phyloP scores from a whole-genome alignment of 2,113 vertebrate species.

The Manacus vitellinus region DNA sequence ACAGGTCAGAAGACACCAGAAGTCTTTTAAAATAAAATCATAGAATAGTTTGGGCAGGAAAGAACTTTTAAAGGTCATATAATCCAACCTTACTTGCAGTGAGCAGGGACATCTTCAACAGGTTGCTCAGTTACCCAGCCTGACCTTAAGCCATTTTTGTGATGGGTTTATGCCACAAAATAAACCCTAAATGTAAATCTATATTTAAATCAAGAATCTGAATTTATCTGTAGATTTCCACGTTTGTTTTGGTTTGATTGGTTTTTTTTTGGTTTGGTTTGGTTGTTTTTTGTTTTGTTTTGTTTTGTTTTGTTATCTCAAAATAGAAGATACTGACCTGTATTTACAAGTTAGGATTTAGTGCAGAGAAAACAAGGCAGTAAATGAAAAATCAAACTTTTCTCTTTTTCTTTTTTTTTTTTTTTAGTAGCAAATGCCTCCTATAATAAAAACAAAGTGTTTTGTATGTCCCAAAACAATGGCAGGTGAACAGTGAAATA shows the following conservation, averaged over 20 bases:
- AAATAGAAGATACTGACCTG: background rate
- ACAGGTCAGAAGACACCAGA: background rate
- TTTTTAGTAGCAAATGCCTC: fast-evolving
- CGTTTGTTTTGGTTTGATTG: background rate
- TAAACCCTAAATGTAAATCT: background rate
- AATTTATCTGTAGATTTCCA: background rate
- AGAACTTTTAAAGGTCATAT: background rate
- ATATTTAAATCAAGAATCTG: background rate
- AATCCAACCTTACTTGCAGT: background rate
- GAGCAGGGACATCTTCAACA: background rate
- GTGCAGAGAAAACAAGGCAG: background rate
- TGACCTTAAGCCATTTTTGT: background rate
- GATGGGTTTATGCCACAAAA: background rate
- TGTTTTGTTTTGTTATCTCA: background rate
- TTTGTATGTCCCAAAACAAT: background rate
- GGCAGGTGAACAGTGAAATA: background rate
- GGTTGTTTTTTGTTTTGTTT: background rate
- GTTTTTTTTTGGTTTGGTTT: background rate
- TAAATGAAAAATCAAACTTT: background rate
- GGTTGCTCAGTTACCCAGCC: background rate
- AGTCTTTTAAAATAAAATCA: background rate
- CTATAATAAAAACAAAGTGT: background rate
- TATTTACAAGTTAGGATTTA: background rate
- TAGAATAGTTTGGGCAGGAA: background rate
- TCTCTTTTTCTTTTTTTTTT: fast-evolving